Percentiles rank a stretch among this genome's conserved stretches.
Conservation (phyloP, 30 jellyfish, hydroid and myxozoan species). For the Cassiopea andromeda region DNA sequence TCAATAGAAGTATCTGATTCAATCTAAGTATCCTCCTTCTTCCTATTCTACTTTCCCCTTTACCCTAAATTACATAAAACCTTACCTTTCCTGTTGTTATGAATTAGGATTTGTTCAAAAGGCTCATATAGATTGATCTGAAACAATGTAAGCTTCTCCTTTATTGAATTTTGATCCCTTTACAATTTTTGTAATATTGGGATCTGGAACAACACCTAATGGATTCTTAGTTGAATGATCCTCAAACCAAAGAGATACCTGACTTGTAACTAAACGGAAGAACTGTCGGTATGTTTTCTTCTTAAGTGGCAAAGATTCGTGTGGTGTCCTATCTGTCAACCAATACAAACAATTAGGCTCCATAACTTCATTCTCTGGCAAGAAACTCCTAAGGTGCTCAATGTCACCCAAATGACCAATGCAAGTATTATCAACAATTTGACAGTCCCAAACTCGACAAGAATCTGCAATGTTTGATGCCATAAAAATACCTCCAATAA, state of each 20-base stretch:
- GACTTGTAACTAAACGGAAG: conserved; percentile 75
- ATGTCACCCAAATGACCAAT: conserved; percentile 76
- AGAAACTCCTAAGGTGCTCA: conserved; percentile 69
- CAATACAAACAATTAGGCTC: conserved; percentile 57
- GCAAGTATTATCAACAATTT: conserved; percentile 17
- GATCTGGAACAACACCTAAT: conserved; percentile 82
- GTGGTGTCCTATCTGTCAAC: conserved; percentile 90
- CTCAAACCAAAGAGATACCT: conserved; percentile 85
- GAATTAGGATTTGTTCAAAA: background rate
- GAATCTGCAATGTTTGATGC: conserved; percentile 77
- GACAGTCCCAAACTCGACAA: conserved; percentile 74
- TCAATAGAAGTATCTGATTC: too few relatives aligned
- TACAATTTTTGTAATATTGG: conserved; percentile 66
- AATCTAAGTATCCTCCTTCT: too few relatives aligned
- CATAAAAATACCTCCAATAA: conserved; percentile 82
- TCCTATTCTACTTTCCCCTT: too few relatives aligned
- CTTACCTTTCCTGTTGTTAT: too few relatives aligned
- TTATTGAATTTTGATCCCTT: conserved; percentile 77
- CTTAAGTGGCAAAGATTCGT: conserved; percentile 72
- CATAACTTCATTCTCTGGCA: conserved; percentile 73
- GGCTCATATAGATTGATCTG: background rate
- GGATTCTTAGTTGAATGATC: conserved; percentile 88
- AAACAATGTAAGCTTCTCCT: conserved; percentile 25
- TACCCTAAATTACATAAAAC: too few relatives aligned
- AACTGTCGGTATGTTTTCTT: conserved; percentile 63